Base-by-base conservation (phyloP, 2,113 vertebrate species). In the Heliornis fulica region DNA sequence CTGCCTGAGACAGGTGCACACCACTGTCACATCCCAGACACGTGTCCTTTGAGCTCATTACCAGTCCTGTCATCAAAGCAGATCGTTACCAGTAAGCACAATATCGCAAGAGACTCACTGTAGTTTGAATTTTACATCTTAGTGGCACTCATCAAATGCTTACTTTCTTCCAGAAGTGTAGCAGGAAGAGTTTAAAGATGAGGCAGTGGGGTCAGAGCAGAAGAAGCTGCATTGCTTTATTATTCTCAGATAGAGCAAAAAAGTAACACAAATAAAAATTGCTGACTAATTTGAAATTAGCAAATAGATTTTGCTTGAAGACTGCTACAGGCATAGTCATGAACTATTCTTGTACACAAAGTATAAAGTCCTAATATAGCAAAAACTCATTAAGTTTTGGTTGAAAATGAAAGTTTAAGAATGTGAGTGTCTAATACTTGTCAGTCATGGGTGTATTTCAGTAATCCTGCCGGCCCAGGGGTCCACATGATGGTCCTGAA, bases 1-100 rank as follows among this genome's bases (percentile, higher is more conserved):
- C 56, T 40, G 40, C 72, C 66, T 0, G 0, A 88, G 87, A 96
- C 97, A 97, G 95, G 95, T 97, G 97, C 87, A 82, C 54, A 43
- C 18, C 65, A 68, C 50, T 89, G 74, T 69, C 87, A 92, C 87
- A 78, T 69, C 81, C 88, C 77, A 88, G 86, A 81, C 66, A 45
- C 1, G 18, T 76, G 74, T 70, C 34, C 83, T 60, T 29, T 26
- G 50, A 79, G 51, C 92, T 89, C 3, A 4, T 78, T 84, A 94
- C 63, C 92, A 54, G 41, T 22, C 19, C 25, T 96, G 83, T 74
- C 80, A 87, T 59, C 87, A 71, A 74, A 94, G 76, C 53, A 65
- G 48, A 57, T 48, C 17, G 11, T 15, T 5, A 5, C 6, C 4
- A 4, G 15, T 51, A 91, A 93, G 65, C 54, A 48, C 54, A 86